These are phyloP conservation scores for Spea bombifrons DNA, from an alignment of 2,113 vertebrate species.

Conservation along the genomic window DNA sequence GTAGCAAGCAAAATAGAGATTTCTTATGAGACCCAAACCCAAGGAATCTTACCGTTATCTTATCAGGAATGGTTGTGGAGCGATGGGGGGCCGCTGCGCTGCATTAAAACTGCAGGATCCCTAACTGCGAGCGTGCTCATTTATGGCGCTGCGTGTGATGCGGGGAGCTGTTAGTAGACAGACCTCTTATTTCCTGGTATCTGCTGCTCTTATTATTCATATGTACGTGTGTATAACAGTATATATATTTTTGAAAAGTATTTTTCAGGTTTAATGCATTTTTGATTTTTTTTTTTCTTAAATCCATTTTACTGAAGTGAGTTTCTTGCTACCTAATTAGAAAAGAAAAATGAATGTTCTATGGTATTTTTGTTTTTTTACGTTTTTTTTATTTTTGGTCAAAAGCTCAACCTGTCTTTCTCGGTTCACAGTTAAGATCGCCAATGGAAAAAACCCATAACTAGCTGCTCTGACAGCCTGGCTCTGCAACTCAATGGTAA, in stretches of 20 bases:
- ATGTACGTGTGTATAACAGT: too few species aligned
- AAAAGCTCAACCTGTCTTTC: conserved; percentile 56
- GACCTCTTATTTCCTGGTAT: conserved; percentile 39
- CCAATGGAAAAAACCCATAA: conserved; percentile 52
- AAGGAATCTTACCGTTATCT: too few species aligned
- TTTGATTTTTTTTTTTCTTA: conserved; percentile 12
- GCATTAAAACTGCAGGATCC: neutral
- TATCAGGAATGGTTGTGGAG: neutral
- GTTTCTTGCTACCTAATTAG: conserved; percentile 47
- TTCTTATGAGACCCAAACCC: too few species aligned
- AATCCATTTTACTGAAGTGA: conserved; percentile 7
- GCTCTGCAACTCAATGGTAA: conserved; percentile 52
- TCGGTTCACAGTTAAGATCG: conserved; percentile 56
- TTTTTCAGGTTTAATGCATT: neutral
- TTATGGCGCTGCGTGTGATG: neutral
- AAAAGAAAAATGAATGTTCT: conserved; percentile 34
- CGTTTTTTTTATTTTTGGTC: conserved; percentile 13
- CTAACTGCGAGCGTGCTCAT: neutral
- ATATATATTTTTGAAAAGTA: neutral
- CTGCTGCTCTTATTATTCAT: conserved; percentile 25
- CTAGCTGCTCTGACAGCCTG: conserved; percentile 52
- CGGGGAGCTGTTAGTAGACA: neutral
- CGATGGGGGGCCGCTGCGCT: neutral
- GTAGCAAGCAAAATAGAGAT: too few species aligned
- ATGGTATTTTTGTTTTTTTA: neutral